phyloP scores from a whole-genome alignment of 2,888 invertebrate species.

The Bhutanitis thaidina region DNA sequence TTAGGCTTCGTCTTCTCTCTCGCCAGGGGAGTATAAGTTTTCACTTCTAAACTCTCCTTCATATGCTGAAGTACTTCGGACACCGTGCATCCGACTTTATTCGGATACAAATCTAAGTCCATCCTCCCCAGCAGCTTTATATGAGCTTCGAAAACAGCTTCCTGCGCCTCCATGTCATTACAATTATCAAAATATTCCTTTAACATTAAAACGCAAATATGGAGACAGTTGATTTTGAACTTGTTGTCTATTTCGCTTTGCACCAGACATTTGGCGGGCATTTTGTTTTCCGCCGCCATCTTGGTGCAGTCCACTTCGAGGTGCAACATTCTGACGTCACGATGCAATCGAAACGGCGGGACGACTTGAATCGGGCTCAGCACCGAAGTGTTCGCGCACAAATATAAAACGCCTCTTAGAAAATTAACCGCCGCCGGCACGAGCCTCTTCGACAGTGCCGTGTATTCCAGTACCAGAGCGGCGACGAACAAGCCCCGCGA shows the following conservation, averaged over 20 bases:
- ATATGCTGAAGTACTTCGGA: conserved; percentile 65
- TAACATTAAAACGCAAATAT: conserved; percentile 77
- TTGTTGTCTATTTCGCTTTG: conserved; percentile 73
- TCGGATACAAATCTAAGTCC: conserved; percentile 82
- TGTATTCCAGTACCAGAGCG: conserved; percentile 88
- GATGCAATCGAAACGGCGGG: conserved; percentile 83
- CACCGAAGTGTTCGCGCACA: conserved; percentile 83
- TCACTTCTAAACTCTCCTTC: conserved; percentile 69
- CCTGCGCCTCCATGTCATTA: conserved; percentile 58
- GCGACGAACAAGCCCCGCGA: conserved; percentile 88
- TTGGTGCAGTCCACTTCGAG: conserved; percentile 72
- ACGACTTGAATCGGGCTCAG: conserved; percentile 81
- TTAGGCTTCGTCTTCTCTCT: conserved; percentile 87
- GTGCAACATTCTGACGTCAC: conserved; percentile 77
- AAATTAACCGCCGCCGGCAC: conserved; percentile 90
- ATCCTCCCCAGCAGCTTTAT: conserved; percentile 77
- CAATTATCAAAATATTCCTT: conserved; percentile 79
- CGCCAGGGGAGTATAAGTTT: conserved; percentile 78
- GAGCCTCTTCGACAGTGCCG: conserved; percentile 87
- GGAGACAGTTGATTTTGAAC: conserved; percentile 83
- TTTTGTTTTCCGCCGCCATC: conserved; percentile 51
- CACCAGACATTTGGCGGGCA: conserved; percentile 80
- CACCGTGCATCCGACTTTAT: conserved; percentile 68
- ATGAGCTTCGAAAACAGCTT: conserved; percentile 76
- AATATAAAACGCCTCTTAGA: conserved; percentile 86